These are phyloP conservation scores for Pseudomyrmex pallidus DNA, from an alignment of 1,140 invertebrate genomes.

Conservation along the genomic window DNA sequence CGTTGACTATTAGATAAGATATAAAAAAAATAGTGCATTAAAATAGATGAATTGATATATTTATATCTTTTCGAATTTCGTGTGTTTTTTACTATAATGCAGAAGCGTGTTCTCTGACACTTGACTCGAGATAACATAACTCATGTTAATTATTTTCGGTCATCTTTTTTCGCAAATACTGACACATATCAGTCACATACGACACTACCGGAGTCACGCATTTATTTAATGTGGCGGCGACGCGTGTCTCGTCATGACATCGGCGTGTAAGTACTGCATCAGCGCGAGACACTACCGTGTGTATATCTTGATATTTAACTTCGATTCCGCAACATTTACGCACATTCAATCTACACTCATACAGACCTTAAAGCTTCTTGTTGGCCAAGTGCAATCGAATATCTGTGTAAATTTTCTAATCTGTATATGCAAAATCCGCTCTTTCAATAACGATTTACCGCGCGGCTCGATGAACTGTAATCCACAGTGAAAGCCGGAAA, in stretches of 20 bases:
- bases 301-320: slow-evolving; percentile 64
- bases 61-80: too few relatives aligned
- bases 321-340: slow-evolving; percentile 46
- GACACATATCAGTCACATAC: slow-evolving; percentile 5
- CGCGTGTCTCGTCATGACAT: not conserved
- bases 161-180: not conserved
- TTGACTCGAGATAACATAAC: not conserved
- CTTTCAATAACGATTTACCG: slow-evolving; percentile 62
- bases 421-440: slow-evolving; percentile 58
- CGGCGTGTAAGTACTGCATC: too few relatives aligned
- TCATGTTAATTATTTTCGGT: slow-evolving; percentile 12
- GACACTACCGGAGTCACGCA: not conserved
- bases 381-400: slow-evolving; percentile 47
- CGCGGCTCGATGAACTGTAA: slow-evolving; percentile 10
- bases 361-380: slow-evolving; percentile 53
- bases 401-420: slow-evolving; percentile 63
- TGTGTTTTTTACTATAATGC: not conserved
- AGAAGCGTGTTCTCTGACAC: not conserved
- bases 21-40: too few relatives aligned
- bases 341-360: slow-evolving; percentile 23
- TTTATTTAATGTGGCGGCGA: slow-evolving; percentile 31
- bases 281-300: not conserved
- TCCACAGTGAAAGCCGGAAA: slow-evolving; percentile 54
- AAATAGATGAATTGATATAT: too few relatives aligned
- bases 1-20: too few relatives aligned